A percentile compares a stretch with the other conserved stretches of the same genome.
Conservation (phyloP, 2,113 vertebrate genomes). For the Eleginops maclovinus region DNA sequence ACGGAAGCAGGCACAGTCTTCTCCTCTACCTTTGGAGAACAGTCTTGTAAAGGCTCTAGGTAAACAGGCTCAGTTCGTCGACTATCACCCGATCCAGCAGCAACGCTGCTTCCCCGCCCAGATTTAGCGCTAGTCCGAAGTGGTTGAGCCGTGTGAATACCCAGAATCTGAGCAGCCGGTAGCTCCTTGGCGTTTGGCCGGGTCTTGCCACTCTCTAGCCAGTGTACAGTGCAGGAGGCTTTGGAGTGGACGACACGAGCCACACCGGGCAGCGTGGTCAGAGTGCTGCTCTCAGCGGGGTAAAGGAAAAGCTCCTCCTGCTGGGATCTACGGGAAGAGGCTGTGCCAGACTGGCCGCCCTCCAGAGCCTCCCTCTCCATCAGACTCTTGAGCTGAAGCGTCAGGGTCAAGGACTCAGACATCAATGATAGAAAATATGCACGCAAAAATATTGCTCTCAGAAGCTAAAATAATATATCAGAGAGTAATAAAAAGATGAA, state of each 20-base stretch:
- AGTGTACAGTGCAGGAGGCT: slow-evolving; percentile 97
- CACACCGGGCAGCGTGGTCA: slow-evolving; percentile 92
- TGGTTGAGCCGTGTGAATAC: slow-evolving; percentile 86
- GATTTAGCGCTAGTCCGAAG: slow-evolving; percentile 58
- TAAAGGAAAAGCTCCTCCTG: slow-evolving; percentile 91
- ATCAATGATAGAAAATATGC: background rate
- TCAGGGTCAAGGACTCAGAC: slow-evolving; percentile 79
- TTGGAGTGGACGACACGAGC: slow-evolving; percentile 98
- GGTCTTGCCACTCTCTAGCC: slow-evolving; percentile 94
- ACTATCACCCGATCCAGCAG: slow-evolving; percentile 36
- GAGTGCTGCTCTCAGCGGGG: slow-evolving; percentile 90
- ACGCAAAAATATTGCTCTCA: too few relatives aligned
- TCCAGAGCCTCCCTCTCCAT: slow-evolving; percentile 88
- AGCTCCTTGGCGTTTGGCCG: slow-evolving; percentile 90
- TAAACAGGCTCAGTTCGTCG: slow-evolving; percentile 58
- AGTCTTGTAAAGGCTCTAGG: slow-evolving; percentile 51
- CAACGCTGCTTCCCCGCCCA: slow-evolving; percentile 44
- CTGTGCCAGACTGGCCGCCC: slow-evolving; percentile 75
- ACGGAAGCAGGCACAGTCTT: slow-evolving; percentile 42
- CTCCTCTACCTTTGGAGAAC: slow-evolving; percentile 66
- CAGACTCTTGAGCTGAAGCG: slow-evolving; percentile 88
- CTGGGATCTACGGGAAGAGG: slow-evolving; percentile 65
- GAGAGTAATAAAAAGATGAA: too few relatives aligned
- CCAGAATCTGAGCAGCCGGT: slow-evolving; percentile 94
- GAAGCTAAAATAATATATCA: too few relatives aligned